A percentile compares a stretch with the other conserved stretches of the same genome.
phyloP scores from a whole-genome alignment of 2,797 vertebrate genomes.

The Lindbergichthys nudifrons region DNA sequence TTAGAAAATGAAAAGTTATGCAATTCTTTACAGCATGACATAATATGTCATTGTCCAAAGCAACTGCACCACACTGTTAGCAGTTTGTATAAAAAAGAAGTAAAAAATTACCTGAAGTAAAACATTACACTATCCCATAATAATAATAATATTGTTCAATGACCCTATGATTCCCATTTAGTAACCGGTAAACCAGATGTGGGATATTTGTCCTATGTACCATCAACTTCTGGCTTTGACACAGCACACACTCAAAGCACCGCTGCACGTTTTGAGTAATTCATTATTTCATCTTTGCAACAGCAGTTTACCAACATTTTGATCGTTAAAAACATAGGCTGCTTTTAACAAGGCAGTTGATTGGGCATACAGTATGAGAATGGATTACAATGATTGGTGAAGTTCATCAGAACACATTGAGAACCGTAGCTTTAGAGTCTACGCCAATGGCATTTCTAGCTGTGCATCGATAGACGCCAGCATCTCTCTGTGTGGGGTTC shows the following conservation, averaged over 20 bases:
- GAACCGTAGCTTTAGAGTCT: conserved; percentile 89
- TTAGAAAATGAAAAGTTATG: conserved; percentile 44
- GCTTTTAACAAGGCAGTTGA: conserved; percentile 72
- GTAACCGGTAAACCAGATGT: neutral
- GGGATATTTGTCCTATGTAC: neutral
- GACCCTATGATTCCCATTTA: too few species aligned
- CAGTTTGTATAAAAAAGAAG: too few species aligned
- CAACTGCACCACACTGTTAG: neutral
- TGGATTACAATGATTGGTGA: conserved; percentile 24
- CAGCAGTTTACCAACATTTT: conserved; percentile 57
- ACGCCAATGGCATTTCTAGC: conserved; percentile 90
- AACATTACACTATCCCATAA: too few species aligned
- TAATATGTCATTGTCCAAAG: conserved; percentile 61
- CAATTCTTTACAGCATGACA: conserved; percentile 62
- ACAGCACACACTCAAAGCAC: conserved; percentile 7
- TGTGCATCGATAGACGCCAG: conserved; percentile 92
- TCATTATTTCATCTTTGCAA: conserved; percentile 27
- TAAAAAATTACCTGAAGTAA: too few species aligned
- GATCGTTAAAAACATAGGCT: conserved; percentile 66
- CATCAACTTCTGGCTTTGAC: neutral
- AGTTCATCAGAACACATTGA: conserved; percentile 89
- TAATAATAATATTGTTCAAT: too few species aligned
- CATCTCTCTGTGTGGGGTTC: conserved; percentile 86
- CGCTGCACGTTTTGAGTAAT: conserved; percentile 15
- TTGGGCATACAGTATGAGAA: conserved; percentile 57